Evolutionary conservation across 2,113 vertebrate species (phyloP), one percentile per base, ranked within the genome.

Genomic region (Corythoichthys intestinalis): DNA sequence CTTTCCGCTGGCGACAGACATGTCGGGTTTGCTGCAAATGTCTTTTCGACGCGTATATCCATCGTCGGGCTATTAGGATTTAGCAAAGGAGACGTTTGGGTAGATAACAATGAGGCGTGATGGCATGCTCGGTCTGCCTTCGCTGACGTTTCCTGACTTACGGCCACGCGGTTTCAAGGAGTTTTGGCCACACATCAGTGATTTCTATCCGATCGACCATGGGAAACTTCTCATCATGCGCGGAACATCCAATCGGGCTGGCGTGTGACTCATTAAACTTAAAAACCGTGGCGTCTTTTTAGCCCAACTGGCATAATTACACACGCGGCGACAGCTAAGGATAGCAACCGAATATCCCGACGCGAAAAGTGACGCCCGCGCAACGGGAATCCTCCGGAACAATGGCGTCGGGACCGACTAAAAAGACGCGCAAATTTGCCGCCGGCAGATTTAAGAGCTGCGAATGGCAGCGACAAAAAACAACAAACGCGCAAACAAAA

Each of bases 401-500:
- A 77, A 70, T 49, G 62, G 39, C 68, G 80, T 69, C 7, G 5
- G 63, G 80, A 76, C 80, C 6, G 28, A 63, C 70, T 53, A 76
- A 79, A 39, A 73, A 63, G 76, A 79, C 65, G 39, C 59, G 71
- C 59, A 73, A 72, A 86, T 85, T 87, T 85, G 76, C 86, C 85
- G 83, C 78, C 15, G 28, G 73, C 2, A 2, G 84, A 76, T 81
- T 74, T 60, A 76, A 79, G 77, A 81, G 75, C 72, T 81, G 72
- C 78, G 84, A 81, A 69, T 65, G 52, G 59, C 75, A 63, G 67
- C 81, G 88, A 87, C 79, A 75, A 89, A 89, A 85, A 75, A 88
- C 90, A 91, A 84, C 73, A 87, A 77, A 90, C 84, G 87, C 86
- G 72, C 88, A 90, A 91, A 86, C 75, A 88, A 76, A 90, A 86